Conservation (phyloP, 2,797 vertebrate genomes). For the Acestrorhynchus altus region DNA sequence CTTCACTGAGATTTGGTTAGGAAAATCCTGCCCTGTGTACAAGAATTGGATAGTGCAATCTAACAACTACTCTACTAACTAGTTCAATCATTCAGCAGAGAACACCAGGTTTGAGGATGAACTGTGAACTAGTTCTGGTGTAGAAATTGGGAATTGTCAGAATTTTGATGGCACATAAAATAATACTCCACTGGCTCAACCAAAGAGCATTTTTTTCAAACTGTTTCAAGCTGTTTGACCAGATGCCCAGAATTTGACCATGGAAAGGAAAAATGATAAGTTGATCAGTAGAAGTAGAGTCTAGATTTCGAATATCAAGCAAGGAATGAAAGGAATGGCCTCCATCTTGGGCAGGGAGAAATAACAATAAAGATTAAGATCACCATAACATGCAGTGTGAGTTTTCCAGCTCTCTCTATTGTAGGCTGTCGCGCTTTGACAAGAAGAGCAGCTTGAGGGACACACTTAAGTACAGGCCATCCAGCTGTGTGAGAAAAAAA, state of each 20-base stretch:
- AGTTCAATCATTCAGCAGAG: too few relatives aligned
- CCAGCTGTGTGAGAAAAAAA: not conserved
- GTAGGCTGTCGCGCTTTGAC: slow-evolving; percentile 2
- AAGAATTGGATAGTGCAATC: not conserved
- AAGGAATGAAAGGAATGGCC: slow-evolving; percentile 48
- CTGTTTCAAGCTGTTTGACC: slow-evolving; percentile 46
- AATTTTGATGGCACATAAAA: not conserved
- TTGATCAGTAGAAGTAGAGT: slow-evolving; percentile 42
- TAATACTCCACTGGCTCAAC: slow-evolving; percentile 32
- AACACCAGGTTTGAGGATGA: not conserved
- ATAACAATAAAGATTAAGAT: slow-evolving; percentile 46
- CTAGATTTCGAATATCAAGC: slow-evolving; percentile 32
- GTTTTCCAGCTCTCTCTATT: not conserved
- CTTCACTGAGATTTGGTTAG: not conserved
- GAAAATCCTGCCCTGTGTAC: not conserved
- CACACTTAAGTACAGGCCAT: not conserved
- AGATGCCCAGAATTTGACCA: slow-evolving; percentile 40
- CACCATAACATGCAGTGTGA: slow-evolving; percentile 12
- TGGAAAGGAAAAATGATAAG: slow-evolving; percentile 39
- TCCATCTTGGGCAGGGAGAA: slow-evolving; percentile 12
- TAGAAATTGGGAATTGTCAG: not conserved
- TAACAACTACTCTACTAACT: too few relatives aligned
- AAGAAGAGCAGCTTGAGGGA: not conserved
- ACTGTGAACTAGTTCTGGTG: not conserved
- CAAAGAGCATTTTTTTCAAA: not conserved